Conservation (phyloP, 2,113 vertebrate species). For the Macaca fascicularis region T2T-MFA8v1.1 NC_088376.1:158057001-158057500, state of each 20-base stretch:
- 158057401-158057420: too few relatives aligned
- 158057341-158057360: neutral
- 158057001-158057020: neutral
- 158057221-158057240: neutral
- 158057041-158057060: neutral
- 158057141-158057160: too few relatives aligned
- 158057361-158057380: neutral
- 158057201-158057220: neutral
- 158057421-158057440: neutral
- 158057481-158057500: rapidly evolving
- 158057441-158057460: neutral
- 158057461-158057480: too few relatives aligned
- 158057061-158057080: neutral
- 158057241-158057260: neutral
- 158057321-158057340: neutral
- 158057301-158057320: neutral
- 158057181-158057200: neutral
- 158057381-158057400: too few relatives aligned
- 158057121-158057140: neutral
- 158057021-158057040: neutral
- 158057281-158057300: neutral
- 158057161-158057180: neutral
- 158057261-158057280: neutral
- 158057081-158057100: rapidly evolving
- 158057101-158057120: neutral